Evolutionary conservation across 2,113 vertebrate species (phyloP).

Genomic region (Chauna torquata): DNA sequence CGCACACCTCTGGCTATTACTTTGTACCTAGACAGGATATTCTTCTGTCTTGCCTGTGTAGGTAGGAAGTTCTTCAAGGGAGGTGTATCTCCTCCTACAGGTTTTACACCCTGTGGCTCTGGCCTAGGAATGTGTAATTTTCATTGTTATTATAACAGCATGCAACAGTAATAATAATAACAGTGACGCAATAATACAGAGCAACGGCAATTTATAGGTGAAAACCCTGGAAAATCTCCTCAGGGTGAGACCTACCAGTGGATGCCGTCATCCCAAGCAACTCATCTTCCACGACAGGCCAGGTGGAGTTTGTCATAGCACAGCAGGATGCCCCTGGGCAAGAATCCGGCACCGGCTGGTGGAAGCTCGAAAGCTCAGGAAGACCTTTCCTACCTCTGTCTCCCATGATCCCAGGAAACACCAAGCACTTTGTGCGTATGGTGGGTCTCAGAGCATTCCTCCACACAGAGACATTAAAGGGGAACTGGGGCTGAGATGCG

Average conservation of each 20-base stretch:
- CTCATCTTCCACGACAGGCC: not conserved
- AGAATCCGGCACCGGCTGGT: not conserved
- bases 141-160: not conserved
- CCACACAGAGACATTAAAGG: not conserved
- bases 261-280: accelerated
- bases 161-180: not conserved
- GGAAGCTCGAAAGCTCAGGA: not conserved
- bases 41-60: not conserved
- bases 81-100: not conserved
- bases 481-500: not conserved
- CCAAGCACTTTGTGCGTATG: not conserved
- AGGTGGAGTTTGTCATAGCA: not conserved
- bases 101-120: not conserved
- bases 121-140: not conserved
- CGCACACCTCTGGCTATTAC: not conserved
- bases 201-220: not conserved
- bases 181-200: not conserved
- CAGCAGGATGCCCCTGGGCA: not conserved
- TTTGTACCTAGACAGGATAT: not conserved
- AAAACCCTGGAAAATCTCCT: not conserved
- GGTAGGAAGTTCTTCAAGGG: not conserved
- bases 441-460: not conserved
- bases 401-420: not conserved
- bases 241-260: not conserved
- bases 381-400: not conserved